phyloP scores from a whole-genome alignment of 1,140 invertebrate genomes.

The Euura saliciscinereae region DNA sequence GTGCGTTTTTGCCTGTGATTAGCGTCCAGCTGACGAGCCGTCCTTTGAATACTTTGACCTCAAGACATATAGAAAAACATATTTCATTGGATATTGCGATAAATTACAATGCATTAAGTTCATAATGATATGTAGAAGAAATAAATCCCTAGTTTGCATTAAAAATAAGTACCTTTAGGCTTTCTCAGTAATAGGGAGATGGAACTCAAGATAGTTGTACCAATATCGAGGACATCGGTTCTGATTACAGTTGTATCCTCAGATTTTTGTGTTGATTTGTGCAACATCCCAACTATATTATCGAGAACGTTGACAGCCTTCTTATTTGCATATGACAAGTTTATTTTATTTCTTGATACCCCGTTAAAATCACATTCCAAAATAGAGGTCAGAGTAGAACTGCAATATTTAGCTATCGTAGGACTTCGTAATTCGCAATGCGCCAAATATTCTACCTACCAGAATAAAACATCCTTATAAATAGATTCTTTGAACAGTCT shows the following conservation, averaged over 20 bases:
- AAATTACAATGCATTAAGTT: no score
- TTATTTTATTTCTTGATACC: not conserved
- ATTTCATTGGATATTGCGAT: no score
- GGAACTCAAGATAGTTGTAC: constrained; percentile 4
- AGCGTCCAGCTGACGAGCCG: no score
- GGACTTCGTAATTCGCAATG: not conserved
- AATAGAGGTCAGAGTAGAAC: constrained; percentile 4
- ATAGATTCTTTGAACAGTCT: not conserved
- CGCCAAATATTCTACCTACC: not conserved
- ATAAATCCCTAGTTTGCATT: no score
- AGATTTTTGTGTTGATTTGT: not conserved
- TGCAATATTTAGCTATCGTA: not conserved
- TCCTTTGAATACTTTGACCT: no score
- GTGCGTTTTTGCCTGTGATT: no score
- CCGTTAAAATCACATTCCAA: constrained; percentile 1
- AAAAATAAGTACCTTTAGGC: not conserved
- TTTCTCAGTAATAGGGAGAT: not conserved
- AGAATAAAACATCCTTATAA: not conserved
- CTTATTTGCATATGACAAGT: constrained; percentile 1
- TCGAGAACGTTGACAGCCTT: not conserved
- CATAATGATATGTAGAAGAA: no score
- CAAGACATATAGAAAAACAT: no score
- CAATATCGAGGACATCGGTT: constrained; percentile 3
- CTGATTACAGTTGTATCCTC: constrained; percentile 2
- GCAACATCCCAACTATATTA: not conserved